Conservation (phyloP, 2,113 vertebrate species). For the Kobus ellipsiprymnus region DNA sequence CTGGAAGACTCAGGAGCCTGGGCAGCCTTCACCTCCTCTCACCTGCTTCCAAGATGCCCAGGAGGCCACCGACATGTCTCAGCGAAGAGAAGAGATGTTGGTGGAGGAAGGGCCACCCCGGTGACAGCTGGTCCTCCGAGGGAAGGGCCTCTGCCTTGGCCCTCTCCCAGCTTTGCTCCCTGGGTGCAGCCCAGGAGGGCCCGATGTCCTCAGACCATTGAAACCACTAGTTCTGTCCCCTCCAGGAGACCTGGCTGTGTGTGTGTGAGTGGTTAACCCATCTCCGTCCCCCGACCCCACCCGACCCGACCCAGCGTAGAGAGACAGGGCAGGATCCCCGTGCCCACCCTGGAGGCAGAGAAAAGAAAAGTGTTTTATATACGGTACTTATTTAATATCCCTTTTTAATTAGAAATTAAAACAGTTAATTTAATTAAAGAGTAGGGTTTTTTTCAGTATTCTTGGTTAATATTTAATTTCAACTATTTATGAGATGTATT, state of each 20-base stretch:
- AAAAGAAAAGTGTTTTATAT: constrained; percentile 87
- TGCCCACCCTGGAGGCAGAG: constrained; percentile 76
- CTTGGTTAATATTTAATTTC: constrained; percentile 89
- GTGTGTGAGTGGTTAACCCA: constrained; percentile 60
- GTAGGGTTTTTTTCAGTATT: constrained; percentile 89
- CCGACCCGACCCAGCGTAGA: constrained; percentile 35
- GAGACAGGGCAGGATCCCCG: constrained; percentile 51
- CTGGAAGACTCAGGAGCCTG: constrained; percentile 32
- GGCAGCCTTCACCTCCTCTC: background rate
- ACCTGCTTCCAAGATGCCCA: background rate
- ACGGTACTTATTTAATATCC: constrained; percentile 86
- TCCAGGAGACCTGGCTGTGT: constrained; percentile 71
- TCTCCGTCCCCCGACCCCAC: background rate
- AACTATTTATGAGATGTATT: constrained; percentile 85
- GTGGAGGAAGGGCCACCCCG: background rate
- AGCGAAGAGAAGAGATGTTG: constrained; percentile 2
- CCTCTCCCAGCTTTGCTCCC: background rate
- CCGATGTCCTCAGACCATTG: constrained; percentile 48
- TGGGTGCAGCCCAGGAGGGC: background rate
- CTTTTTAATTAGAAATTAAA: constrained; percentile 88
- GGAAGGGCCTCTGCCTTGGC: background rate
- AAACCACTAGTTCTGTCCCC: constrained; percentile 70
- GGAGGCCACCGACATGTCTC: background rate
- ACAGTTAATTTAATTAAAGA: constrained; percentile 89
- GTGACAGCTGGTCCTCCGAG: background rate